Conservation (phyloP, 1,140 invertebrate genomes). For the Helicoverpa zea region DNA sequence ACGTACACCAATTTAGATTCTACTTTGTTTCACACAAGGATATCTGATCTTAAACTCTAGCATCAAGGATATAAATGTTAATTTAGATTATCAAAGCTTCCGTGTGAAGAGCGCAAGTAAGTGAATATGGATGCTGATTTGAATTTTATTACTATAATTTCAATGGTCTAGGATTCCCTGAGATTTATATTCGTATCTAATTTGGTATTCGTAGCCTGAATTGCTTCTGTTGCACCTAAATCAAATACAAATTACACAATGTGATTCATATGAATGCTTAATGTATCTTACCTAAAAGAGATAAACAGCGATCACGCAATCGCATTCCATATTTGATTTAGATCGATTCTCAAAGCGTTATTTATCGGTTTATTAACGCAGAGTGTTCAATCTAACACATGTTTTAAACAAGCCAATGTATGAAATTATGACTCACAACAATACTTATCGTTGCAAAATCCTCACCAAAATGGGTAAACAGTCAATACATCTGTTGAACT, state of each 20-base stretch:
- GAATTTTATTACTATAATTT: conserved; percentile 44
- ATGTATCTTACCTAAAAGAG: neutral
- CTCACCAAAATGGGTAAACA: conserved; percentile 54
- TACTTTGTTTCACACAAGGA: conserved; percentile 13
- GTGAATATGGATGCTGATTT: conserved; percentile 27
- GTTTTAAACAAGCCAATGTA: neutral
- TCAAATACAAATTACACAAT: conserved; percentile 3
- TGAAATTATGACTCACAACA: conserved; percentile 30
- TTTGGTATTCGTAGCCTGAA: neutral
- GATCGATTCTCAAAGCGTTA: conserved; percentile 1
- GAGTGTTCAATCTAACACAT: conserved; percentile 5
- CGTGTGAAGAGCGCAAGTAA: neutral
- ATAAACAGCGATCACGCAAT: conserved; percentile 7
- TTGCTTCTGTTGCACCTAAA: neutral
- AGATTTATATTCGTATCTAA: conserved; percentile 24
- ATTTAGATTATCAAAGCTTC: conserved; percentile 4
- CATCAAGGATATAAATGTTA: neutral
- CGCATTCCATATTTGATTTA: neutral
- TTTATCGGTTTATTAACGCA: neutral
- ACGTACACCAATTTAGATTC: conserved; percentile 40
- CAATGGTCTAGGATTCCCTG: conserved; percentile 15
- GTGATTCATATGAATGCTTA: neutral
- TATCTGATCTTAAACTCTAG: conserved; percentile 30
- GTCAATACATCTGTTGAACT: conserved; percentile 39
- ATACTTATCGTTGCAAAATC: conserved; percentile 47